Percentiles rank a stretch among this genome's conserved stretches.
Evolutionary conservation across 2,888 invertebrate species (phyloP).

Genomic region (Neelides folsomi): DNA sequence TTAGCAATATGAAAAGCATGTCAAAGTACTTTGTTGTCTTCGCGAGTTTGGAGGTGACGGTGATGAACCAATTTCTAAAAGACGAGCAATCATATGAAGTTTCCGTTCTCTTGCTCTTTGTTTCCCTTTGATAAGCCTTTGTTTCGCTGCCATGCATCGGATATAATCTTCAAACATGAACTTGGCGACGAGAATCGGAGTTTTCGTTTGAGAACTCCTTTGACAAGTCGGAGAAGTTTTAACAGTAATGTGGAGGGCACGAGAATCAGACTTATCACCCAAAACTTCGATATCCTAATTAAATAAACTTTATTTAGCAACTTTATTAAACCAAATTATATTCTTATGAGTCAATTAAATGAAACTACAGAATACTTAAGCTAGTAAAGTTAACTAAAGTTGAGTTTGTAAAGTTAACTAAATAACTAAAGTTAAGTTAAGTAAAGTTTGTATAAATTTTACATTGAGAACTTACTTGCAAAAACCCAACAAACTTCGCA

Average conservation of each 20-base stretch:
- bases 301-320: too few relatives aligned
- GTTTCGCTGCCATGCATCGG: constrained; percentile 97
- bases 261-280: constrained; percentile 91
- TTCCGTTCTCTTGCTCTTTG: constrained; percentile 91
- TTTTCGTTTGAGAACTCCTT: constrained; percentile 39
- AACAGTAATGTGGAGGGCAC: constrained; percentile 84
- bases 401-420: neutral
- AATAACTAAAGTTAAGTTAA: too few relatives aligned
- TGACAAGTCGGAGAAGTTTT: constrained; percentile 53
- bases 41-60: constrained; percentile 34
- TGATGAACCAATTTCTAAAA: constrained; percentile 59
- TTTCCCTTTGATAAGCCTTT: constrained; percentile 63
- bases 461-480: constrained; percentile 43
- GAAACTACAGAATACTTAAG: too few relatives aligned
- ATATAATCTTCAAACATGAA: constrained; percentile 99
- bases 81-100: constrained; percentile 84
- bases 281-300: constrained; percentile 81
- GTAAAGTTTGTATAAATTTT: neutral
- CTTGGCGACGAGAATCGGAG: constrained; percentile 72
- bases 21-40: constrained; percentile 8
- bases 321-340: too few relatives aligned
- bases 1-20: too few relatives aligned
- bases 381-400: too few relatives aligned
- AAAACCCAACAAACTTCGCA: constrained; percentile 85
- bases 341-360: too few relatives aligned